Evolutionary conservation across 2,888 invertebrate genomes (phyloP).

Genomic region (Cremastinae sp.): DNA sequence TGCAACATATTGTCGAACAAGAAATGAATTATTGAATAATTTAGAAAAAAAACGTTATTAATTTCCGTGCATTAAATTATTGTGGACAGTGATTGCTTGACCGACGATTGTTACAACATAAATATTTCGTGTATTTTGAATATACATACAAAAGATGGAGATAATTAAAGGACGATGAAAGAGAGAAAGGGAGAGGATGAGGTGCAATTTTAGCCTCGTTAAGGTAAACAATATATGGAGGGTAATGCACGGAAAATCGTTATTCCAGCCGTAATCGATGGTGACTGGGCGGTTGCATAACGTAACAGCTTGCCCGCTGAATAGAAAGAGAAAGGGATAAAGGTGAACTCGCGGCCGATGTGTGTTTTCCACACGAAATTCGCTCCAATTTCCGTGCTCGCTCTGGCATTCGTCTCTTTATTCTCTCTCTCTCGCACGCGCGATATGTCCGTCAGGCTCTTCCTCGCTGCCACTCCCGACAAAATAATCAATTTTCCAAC

Average conservation of each 20-base stretch:
- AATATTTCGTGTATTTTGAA: neutral
- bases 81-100: no score
- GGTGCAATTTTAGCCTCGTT: constrained; percentile 26
- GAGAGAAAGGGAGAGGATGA: constrained; percentile 2
- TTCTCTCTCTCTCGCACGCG: constrained; percentile 10
- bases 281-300: constrained; percentile 40
- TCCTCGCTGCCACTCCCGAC: constrained; percentile 2
- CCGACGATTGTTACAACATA: neutral
- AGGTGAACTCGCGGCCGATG: neutral
- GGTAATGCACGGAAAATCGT: constrained; percentile 16
- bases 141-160: no score
- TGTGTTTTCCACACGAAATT: constrained; percentile 32
- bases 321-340: neutral
- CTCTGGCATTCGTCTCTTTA: neutral
- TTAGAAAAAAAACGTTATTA: no score
- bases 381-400: constrained; percentile 39
- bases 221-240: constrained; percentile 18
- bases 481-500: constrained; percentile 52
- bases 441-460: neutral
- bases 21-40: no score
- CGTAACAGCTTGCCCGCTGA: constrained; percentile 51
- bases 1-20: no score
- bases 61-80: no score
- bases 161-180: neutral
- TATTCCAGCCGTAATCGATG: constrained; percentile 53